These are phyloP conservation scores for Cephus rjabovi DNA, from an alignment of 2,888 invertebrate genomes.

Conservation along the genomic window DNA sequence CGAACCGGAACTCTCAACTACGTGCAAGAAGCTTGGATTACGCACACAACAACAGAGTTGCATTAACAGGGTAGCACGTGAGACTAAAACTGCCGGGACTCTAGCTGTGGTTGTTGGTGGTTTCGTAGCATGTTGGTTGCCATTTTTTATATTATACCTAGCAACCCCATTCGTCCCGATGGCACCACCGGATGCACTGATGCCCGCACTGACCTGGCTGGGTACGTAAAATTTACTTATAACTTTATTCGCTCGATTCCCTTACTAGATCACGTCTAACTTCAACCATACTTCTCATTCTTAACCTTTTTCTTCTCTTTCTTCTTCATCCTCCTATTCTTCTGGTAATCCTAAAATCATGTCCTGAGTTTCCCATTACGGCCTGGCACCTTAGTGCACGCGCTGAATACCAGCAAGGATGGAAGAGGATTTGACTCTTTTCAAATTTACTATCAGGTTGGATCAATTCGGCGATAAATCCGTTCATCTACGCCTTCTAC, in stretches of 20 bases:
- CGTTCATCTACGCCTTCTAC: constrained; percentile 91
- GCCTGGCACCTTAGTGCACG: neutral
- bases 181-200: constrained; percentile 67
- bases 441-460: constrained; percentile 69
- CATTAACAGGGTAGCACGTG: constrained; percentile 71
- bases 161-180: constrained; percentile 81
- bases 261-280: neutral
- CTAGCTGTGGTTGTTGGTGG: constrained; percentile 89
- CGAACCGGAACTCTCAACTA: constrained; percentile 23
- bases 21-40: constrained; percentile 37
- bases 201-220: constrained; percentile 86
- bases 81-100: constrained; percentile 90
- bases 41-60: constrained; percentile 56
- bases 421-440: constrained; percentile 6
- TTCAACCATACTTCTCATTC: neutral
- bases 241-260: constrained; percentile 4
- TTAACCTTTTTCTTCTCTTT: constrained; percentile 1
- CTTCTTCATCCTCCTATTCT: neutral
- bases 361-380: neutral
- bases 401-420: neutral
- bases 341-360: neutral
- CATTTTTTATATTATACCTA: constrained; percentile 87
- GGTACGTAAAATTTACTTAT: constrained; percentile 61
- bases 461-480: constrained; percentile 91
- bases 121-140: constrained; percentile 89